Evolutionary conservation across 2,113 vertebrate species (phyloP).

Genomic region (Menura novaehollandiae): DNA sequence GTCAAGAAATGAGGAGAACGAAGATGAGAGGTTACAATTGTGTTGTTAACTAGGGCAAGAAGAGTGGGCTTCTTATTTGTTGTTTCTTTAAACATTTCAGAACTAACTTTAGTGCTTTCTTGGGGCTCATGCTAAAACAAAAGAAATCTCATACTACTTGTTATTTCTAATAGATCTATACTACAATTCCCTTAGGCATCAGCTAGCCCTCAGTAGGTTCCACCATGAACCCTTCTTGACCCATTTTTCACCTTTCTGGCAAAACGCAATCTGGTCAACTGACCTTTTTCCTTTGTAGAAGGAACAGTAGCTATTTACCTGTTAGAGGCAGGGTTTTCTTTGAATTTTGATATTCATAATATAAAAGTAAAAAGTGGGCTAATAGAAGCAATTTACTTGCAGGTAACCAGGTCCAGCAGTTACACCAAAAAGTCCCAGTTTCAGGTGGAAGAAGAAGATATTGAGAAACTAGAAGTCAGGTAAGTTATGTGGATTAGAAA

Average conservation of each 20-base stretch:
- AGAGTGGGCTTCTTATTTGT: background rate
- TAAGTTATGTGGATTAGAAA: slow-evolving; percentile 57
- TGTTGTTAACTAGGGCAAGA: background rate
- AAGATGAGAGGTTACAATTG: background rate
- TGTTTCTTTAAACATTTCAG: background rate
- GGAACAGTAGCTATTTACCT: background rate
- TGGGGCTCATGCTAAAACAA: background rate
- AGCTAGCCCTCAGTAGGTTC: background rate
- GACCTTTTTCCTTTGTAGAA: background rate
- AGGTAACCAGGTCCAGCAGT: slow-evolving; percentile 95
- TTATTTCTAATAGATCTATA: background rate
- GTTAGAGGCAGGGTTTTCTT: background rate
- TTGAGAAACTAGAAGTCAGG: slow-evolving; percentile 97
- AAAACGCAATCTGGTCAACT: background rate
- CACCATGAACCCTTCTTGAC: background rate
- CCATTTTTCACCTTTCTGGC: background rate
- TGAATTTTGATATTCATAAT: background rate
- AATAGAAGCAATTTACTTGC: slow-evolving; percentile 47
- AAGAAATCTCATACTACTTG: background rate
- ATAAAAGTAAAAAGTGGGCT: background rate
- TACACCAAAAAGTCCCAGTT: slow-evolving; percentile 95
- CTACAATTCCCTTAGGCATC: background rate
- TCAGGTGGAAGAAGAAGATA: slow-evolving; percentile 96
- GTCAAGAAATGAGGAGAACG: background rate
- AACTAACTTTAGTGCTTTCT: background rate